These are phyloP conservation scores for Meghimatium bilineatum DNA, from an alignment of 2,888 invertebrate genomes.

Conservation along the genomic window DNA sequence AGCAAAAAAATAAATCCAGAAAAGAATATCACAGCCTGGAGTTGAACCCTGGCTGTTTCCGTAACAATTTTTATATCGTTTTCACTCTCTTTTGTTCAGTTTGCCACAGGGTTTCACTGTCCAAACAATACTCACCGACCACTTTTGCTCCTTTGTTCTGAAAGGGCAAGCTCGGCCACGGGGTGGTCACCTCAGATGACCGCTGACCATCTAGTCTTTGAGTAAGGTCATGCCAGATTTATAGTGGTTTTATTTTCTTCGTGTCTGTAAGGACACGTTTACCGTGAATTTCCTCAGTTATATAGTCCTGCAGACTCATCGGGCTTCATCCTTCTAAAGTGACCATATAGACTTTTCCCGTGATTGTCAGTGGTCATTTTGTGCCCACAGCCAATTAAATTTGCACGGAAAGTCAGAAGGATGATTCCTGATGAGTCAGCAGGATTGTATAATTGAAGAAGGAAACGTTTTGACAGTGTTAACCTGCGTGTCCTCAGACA, in stretches of 20 bases:
- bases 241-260: background rate
- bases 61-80: background rate
- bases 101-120: background rate
- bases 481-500: background rate
- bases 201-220: constrained; percentile 5
- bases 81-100: background rate
- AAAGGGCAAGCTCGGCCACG: background rate
- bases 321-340: too few species aligned
- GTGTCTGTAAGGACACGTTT: background rate
- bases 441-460: too few species aligned
- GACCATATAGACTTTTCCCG: background rate
- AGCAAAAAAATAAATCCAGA: background rate
- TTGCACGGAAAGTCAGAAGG: too few species aligned
- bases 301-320: too few species aligned
- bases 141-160: background rate
- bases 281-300: too few species aligned
- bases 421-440: too few species aligned
- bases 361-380: constrained; percentile 23
- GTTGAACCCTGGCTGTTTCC: background rate
- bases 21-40: background rate
- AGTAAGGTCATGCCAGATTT: background rate
- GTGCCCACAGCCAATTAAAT: background rate
- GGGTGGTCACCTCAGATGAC: constrained; percentile 18
- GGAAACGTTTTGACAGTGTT: background rate
- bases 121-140: background rate